phyloP scores from a whole-genome alignment of 2,113 vertebrate genomes.

The Okapia johnstoni region DNA sequence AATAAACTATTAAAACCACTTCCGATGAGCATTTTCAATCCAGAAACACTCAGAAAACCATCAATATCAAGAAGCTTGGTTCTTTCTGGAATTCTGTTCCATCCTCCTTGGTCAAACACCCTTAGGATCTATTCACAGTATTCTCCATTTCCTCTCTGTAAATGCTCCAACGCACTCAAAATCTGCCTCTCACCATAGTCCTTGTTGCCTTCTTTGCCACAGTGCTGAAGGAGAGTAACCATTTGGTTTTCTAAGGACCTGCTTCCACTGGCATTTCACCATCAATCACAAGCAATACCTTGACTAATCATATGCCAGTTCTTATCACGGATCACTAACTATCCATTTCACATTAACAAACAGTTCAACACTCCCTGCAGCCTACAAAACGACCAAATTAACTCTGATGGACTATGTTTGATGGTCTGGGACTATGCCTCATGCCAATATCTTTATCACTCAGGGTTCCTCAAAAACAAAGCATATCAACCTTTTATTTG shows the following conservation, averaged over 20 bases:
- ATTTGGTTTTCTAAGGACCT: neutral
- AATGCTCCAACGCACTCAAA: neutral
- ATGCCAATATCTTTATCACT: neutral
- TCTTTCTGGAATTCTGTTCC: neutral
- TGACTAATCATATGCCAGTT: neutral
- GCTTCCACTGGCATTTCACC: neutral
- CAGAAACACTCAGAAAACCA: neutral
- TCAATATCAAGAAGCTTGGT: neutral
- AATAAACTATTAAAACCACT: neutral
- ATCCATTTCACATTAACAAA: neutral
- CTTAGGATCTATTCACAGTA: neutral
- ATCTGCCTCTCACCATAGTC: neutral
- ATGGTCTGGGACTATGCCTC: neutral
- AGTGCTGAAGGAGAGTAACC: neutral
- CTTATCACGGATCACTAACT: neutral
- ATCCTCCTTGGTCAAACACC: neutral
- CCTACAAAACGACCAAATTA: neutral
- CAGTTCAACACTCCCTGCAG: neutral
- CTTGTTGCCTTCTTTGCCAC: neutral
- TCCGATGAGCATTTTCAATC: neutral
- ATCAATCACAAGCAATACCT: neutral
- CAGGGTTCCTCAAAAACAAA: neutral
- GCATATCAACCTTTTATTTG: neutral
- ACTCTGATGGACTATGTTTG: neutral
- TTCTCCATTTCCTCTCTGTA: neutral